Conservation (phyloP, 64 coral and sea anemone species). For the Pachyseris speciosa region DNA sequence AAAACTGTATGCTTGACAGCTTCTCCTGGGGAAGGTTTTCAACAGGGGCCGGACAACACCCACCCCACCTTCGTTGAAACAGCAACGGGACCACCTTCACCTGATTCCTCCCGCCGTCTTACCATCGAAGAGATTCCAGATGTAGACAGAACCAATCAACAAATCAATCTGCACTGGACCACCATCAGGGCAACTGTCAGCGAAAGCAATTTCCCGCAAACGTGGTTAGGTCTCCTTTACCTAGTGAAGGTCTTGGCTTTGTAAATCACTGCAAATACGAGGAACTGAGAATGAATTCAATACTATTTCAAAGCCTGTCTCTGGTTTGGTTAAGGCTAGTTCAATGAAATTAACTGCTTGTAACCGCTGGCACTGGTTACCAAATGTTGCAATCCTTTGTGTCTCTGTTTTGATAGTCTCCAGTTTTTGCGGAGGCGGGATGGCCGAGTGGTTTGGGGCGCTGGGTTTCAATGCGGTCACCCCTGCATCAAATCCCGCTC, state of each 20-base stretch:
- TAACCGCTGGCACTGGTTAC: background rate
- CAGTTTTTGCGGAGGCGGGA: no score
- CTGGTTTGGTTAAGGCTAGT: background rate
- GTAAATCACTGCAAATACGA: background rate
- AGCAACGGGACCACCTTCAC: background rate
- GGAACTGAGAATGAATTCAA: background rate
- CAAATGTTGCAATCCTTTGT: background rate
- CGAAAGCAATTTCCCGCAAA: background rate
- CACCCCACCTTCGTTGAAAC: background rate
- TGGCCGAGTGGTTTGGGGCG: no score
- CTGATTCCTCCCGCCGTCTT: background rate
- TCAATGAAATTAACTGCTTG: conserved; percentile 2
- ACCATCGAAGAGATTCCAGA: background rate
- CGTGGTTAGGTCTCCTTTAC: background rate
- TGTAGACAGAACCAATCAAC: background rate
- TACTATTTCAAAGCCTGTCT: background rate
- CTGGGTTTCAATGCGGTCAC: no score
- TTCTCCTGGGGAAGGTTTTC: background rate
- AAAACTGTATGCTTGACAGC: background rate
- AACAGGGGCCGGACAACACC: background rate
- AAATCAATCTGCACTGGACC: background rate
- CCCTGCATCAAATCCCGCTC: no score
- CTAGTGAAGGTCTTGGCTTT: background rate
- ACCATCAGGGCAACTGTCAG: background rate
- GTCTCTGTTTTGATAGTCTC: background rate